phyloP scores from a whole-genome alignment of 1,140 invertebrate species.

The Trichomalopsis sarcophagae region DNA sequence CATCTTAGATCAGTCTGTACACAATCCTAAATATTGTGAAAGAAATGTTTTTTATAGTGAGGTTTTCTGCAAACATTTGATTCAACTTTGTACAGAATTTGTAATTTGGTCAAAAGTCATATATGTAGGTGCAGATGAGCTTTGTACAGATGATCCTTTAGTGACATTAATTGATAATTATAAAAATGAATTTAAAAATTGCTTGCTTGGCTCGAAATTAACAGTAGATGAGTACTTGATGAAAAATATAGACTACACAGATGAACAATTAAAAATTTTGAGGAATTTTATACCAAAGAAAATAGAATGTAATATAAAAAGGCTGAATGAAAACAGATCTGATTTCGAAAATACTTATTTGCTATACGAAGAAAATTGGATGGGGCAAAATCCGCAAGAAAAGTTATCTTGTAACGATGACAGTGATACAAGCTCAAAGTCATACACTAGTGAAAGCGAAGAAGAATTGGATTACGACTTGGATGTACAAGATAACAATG shows the following conservation, averaged over 20 bases:
- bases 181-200: neutral
- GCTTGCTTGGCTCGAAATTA: neutral
- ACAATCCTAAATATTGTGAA: neutral
- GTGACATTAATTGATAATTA: neutral
- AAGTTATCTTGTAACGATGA: neutral
- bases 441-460: constrained; percentile 13
- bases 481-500: neutral
- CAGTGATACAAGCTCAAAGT: constrained; percentile 9
- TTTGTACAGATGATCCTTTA: neutral
- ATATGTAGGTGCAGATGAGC: neutral
- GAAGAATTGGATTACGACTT: neutral
- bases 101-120: neutral
- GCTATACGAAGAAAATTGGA: constrained; percentile 9
- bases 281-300: neutral
- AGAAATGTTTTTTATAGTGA: constrained; percentile 14
- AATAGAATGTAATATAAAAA: neutral
- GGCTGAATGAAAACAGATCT: neutral
- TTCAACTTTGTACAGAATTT: constrained; percentile 15
- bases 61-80: neutral
- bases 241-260: constrained; percentile 1
- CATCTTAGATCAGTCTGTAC: neutral
- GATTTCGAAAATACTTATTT: constrained; percentile 13
- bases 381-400: neutral
- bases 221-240: neutral
- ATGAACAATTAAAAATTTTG: neutral